These are phyloP conservation scores for Eidolon helvum DNA, from an alignment of 2,113 vertebrate genomes.

Conservation along the genomic window DNA sequence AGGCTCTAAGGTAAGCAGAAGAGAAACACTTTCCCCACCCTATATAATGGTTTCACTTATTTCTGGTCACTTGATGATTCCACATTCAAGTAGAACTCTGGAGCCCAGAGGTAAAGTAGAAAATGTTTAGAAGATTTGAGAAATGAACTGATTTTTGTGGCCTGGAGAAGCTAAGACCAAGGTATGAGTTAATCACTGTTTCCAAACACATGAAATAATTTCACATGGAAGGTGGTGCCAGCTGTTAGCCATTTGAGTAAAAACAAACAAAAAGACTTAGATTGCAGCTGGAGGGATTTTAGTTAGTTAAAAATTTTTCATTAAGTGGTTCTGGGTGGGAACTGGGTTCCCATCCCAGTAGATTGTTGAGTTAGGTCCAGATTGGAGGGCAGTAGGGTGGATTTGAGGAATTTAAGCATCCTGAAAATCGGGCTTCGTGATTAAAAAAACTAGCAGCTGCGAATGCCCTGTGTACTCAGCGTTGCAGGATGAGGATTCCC, in stretches of 20 bases:
- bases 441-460: conserved; percentile 75
- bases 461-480: conserved; percentile 61
- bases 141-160: conserved; percentile 52
- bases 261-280: conserved; percentile 69
- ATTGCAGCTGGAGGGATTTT: conserved; percentile 71
- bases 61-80: conserved; percentile 21
- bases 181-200: conserved; percentile 68
- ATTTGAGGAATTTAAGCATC: conserved; percentile 53
- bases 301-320: conserved; percentile 58
- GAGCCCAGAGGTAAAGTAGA: conserved; percentile 42
- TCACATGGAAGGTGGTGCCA: conserved; percentile 67
- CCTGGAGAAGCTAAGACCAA: conserved; percentile 52
- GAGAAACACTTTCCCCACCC: not conserved
- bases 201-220: conserved; percentile 68
- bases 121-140: conserved; percentile 31
- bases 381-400: conserved; percentile 55
- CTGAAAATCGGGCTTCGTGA: conserved; percentile 12
- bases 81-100: not conserved
- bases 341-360: conserved; percentile 51
- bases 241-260: conserved; percentile 72
- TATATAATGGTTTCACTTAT: not conserved
- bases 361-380: conserved; percentile 64
- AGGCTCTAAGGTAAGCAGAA: not conserved
- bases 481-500: conserved; percentile 66
- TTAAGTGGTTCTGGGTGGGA: conserved; percentile 67